Base-by-base conservation (phyloP, 1,140 invertebrate genomes). In the Drosophila aff. region DNA sequence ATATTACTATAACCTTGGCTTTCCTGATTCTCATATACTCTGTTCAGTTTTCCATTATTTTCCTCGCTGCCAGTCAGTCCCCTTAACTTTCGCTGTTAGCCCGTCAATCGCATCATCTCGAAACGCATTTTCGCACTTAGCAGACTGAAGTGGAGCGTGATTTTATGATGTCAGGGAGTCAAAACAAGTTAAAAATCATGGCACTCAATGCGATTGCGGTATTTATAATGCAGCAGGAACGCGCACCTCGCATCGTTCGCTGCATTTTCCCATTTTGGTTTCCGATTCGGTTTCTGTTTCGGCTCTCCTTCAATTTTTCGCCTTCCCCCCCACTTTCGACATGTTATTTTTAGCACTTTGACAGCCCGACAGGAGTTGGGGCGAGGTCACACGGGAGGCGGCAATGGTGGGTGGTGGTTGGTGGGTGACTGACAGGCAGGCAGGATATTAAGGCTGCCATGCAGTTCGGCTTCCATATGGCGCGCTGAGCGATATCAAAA, bases 151-250 rank as follows among this genome's bases (percentile, higher is more conserved):
- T 57, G 49, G 43, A 62, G 57, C 75, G 57, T 46, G 65, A 78
- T 60, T 78, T 63, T 43, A 53, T 59, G 75, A 60, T 69, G 76
- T 78, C 69, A 57, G 44, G 9, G 15, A 49, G 76, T 52, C 76
- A 72, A 79, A 72, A 78, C 75, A 69, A 77, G 75, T 77, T 59
- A 63, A 80, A 79, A 84, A 83, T 69, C 84, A 79, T 79, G 77
- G 85, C 84, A 89, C 85, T 89, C 85, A 64, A 52, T 66, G 77
- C 76, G 87, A 87, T 87, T 87, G 83, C 84, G 58, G 52, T 71
- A 90, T 89, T 90, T 84, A 89, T 89, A 89, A 89, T 89, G 84
- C 84, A 90, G 49, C 69, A 79, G 68, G 60, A 72, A 23, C 81
- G 84, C 84, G 53, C 53, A 57, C 15, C 50, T 80, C 77, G 52